phyloP scores from a whole-genome alignment of 2,888 invertebrate species.

The Caradrina clavipalpis region DNA sequence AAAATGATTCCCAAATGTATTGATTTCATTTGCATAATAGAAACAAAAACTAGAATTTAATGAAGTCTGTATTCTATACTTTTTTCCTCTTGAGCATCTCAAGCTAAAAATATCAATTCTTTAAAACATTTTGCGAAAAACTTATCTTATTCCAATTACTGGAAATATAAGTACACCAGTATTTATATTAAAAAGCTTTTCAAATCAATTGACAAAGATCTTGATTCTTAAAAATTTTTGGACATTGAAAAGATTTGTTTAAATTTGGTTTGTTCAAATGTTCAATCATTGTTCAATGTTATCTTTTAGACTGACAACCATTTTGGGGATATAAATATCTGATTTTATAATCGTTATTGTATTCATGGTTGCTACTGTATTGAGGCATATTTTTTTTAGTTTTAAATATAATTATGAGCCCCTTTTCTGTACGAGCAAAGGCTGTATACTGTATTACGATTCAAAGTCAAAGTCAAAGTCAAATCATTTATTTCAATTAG shows the following conservation, averaged over 20 bases:
- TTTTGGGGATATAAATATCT: background rate
- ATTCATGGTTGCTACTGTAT: background rate
- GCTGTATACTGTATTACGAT: too few species aligned
- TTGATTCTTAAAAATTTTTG: background rate
- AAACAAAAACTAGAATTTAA: slow-evolving; percentile 22
- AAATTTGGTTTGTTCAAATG: slow-evolving; percentile 5
- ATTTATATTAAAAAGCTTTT: slow-evolving; percentile 11
- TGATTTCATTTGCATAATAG: slow-evolving; percentile 23
- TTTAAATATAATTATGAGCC: too few species aligned
- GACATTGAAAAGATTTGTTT: slow-evolving; percentile 8
- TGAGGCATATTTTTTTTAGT: too few species aligned
- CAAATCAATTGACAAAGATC: background rate
- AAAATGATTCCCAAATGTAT: background rate
- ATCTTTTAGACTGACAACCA: background rate
- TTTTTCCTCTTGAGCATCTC: background rate
- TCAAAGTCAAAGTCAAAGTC: too few species aligned
- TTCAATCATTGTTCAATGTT: background rate
- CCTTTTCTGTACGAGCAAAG: too few species aligned
- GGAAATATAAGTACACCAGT: background rate
- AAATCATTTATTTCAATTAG: too few species aligned
- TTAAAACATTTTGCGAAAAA: slow-evolving; percentile 15
- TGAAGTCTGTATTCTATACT: background rate
- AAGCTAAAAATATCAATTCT: slow-evolving; percentile 15
- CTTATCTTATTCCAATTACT: slow-evolving; percentile 4
- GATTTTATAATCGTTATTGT: background rate